These are phyloP conservation scores for Macrobrachium rosenbergii DNA, from an alignment of 1,140 invertebrate species.

Conservation along the genomic window DNA sequence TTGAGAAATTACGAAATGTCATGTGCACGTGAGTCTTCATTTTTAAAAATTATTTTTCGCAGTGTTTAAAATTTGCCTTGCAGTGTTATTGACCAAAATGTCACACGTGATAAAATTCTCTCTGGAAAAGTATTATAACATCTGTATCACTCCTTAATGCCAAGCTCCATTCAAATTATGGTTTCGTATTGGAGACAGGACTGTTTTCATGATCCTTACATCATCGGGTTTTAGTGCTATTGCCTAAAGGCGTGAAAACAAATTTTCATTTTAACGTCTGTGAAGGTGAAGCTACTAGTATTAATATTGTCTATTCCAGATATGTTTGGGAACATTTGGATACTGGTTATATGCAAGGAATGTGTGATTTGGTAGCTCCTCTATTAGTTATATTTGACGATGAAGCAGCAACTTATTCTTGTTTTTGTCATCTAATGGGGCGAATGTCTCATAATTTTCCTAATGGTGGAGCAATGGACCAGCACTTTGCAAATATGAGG, in stretches of 20 bases:
- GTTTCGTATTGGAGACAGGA: no score
- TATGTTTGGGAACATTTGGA: constrained; percentile 96
- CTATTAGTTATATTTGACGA: constrained; percentile 93
- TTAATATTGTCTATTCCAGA: constrained; percentile 49
- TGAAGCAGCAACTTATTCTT: constrained; percentile 91
- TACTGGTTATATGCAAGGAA: constrained; percentile 82
- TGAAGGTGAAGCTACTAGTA: not conserved
- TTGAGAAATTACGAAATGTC: constrained; percentile 94
- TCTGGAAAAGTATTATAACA: no score
- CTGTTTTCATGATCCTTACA: no score
- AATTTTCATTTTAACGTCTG: no score
- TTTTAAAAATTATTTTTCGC: not conserved
- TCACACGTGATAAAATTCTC: no score
- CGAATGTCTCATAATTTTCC: constrained; percentile 94
- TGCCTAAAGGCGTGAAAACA: no score
- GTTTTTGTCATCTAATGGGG: constrained; percentile 91
- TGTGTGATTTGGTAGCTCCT: constrained; percentile 96
- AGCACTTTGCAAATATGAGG: constrained; percentile 95
- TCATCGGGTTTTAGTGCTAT: no score
- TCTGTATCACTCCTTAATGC: no score
- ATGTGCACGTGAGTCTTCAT: constrained; percentile 88
- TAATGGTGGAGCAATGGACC: constrained; percentile 92
- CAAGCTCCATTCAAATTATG: no score
- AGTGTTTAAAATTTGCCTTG: not conserved
- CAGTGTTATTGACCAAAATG: no score